Conservation (phyloP, 2,888 invertebrate genomes). For the Athripsodes cinereus region DNA sequence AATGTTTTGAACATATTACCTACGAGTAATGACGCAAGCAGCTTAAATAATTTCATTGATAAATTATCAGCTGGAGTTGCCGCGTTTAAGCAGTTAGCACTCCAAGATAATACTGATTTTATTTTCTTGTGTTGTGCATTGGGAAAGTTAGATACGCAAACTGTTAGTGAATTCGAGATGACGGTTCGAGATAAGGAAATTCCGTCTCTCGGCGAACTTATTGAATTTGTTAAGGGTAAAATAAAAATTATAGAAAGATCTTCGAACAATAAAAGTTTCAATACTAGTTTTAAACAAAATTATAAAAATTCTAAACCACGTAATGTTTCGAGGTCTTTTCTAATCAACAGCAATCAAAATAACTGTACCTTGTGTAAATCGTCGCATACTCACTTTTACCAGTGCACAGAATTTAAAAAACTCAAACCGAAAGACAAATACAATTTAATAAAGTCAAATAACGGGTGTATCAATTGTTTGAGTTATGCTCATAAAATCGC, state of each 20-base stretch:
- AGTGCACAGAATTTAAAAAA: background rate
- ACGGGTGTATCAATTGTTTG: slow-evolving; percentile 2
- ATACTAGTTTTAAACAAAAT: background rate
- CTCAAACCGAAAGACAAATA: background rate
- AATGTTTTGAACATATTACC: background rate
- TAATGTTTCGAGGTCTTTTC: background rate
- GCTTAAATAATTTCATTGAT: background rate
- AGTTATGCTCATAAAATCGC: background rate
- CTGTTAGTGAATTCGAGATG: background rate
- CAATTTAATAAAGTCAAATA: background rate
- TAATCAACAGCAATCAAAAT: background rate
- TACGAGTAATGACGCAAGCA: background rate
- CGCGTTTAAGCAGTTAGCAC: background rate
- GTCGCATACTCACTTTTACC: background rate
- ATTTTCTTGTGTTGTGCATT: background rate
- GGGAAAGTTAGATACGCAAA: background rate
- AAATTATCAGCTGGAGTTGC: background rate
- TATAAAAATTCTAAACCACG: background rate
- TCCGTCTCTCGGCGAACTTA: background rate
- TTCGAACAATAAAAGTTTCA: background rate
- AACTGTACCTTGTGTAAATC: background rate
- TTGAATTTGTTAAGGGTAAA: background rate
- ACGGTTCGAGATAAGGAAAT: background rate
- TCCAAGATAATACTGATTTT: background rate
- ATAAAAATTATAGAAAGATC: too few relatives aligned